Base-by-base conservation (phyloP, 2,888 invertebrate species). In the Drosophila nr. medialis region DNA sequence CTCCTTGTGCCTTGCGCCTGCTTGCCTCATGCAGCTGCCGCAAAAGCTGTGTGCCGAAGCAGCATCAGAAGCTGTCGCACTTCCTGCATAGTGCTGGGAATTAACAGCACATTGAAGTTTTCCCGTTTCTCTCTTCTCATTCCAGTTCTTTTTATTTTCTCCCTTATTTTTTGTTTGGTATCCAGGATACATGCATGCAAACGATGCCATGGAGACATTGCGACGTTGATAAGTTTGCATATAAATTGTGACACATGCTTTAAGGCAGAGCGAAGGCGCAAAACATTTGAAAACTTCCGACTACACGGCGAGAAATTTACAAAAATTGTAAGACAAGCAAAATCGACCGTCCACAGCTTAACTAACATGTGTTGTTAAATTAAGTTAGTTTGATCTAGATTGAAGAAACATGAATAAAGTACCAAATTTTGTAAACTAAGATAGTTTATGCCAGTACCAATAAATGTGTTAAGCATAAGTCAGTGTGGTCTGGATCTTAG, bases 201-300 rank as follows among this genome's bases (percentile, higher is more conserved):
- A 86, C 90, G 89, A 88, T 80, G 72, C 89, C 75, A 82, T 65
- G 72, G 86, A 85, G 90, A 90, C 86, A 73, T 75, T 48, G 83
- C 85, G 82, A 82, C 86, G 86, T 83, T 89, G 86, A 90, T 89
- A 86, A 86, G 90, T 86, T 86, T 89, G 89, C 89, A 89, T 86
- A 86, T 86, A 86, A 89, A 90, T 89, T 86, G 80, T 84, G 90
- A 90, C 89, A 84, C 74, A 89, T 77, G 75, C 42, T 32, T 58
- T 55, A 49, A 40, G 70, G 38, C 49, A 42, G 21, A 32, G 27
- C 18, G 13, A 30, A 21, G 54, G 64, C 38, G 30, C 30, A 64
- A 64, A 64, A 66, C 69, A 74, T 74, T 77, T 64, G 62, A 50
- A 66, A 69, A 64, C 45, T 40, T 34, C 59, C 71, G 42, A 13